These are phyloP conservation scores for Pecten maximus DNA, from an alignment of 2,888 invertebrate genomes.

Conservation along the genomic window DNA sequence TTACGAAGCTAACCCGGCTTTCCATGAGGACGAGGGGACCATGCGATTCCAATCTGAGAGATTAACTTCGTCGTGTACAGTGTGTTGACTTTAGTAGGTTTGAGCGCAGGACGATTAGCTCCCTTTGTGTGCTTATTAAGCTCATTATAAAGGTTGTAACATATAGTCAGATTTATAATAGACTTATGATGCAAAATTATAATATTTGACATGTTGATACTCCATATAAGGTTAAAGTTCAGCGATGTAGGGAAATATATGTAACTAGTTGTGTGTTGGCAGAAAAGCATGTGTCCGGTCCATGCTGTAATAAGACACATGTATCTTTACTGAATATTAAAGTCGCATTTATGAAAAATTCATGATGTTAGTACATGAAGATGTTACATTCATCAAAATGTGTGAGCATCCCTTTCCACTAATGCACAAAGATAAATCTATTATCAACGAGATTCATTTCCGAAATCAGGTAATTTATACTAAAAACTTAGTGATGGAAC, in stretches of 20 bases:
- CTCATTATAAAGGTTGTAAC: not conserved
- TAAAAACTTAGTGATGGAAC: too few species aligned
- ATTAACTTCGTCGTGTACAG: conserved; percentile 6
- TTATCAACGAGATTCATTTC: too few species aligned
- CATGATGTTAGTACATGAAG: too few species aligned
- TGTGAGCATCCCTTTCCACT: too few species aligned
- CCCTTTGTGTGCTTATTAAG: not conserved
- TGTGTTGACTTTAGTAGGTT: conserved; percentile 28
- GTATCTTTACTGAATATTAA: too few species aligned
- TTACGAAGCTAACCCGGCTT: not conserved
- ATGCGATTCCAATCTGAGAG: not conserved
- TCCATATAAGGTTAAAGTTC: not conserved
- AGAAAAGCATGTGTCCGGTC: too few species aligned
- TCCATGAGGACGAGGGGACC: not conserved
- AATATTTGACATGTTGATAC: not conserved
- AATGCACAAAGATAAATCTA: too few species aligned
- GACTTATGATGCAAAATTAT: conserved; percentile 25
- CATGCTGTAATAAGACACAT: too few species aligned
- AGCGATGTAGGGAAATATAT: not conserved
- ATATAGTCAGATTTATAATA: conserved; percentile 19
- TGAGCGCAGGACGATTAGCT: not conserved
- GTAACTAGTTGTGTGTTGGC: too few species aligned
- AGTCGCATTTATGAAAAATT: too few species aligned
- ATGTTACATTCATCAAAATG: too few species aligned
- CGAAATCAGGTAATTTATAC: too few species aligned